Evolutionary conservation across 2,113 vertebrate genomes (phyloP).

Genomic region (Triplophysa rosa): DNA sequence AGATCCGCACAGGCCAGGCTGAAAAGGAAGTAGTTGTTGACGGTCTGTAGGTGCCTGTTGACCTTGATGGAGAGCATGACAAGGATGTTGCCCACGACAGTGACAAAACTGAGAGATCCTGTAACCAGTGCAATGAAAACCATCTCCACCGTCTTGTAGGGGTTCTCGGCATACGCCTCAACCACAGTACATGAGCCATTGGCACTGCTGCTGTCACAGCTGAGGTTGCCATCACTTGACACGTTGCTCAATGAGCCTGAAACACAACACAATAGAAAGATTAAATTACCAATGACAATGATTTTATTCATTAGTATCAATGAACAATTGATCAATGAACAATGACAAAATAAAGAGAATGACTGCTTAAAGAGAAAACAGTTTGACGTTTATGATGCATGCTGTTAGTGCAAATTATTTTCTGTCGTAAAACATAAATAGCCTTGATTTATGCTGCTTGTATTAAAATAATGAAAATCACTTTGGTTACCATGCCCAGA

Average conservation of each 20-base stretch:
- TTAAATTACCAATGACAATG: background rate
- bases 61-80: slow-evolving; percentile 99
- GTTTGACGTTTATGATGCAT: slow-evolving; percentile 10
- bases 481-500: background rate
- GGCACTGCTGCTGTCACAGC: slow-evolving; percentile 74
- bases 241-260: slow-evolving; percentile 77
- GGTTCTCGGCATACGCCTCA: slow-evolving; percentile 64
- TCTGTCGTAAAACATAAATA: slow-evolving; percentile 2
- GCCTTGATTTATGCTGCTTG: background rate
- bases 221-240: slow-evolving; percentile 77
- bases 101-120: slow-evolving; percentile 93
- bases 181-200: slow-evolving; percentile 69
- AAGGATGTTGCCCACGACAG: slow-evolving; percentile 93
- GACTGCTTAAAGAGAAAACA: background rate
- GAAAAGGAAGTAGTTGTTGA: slow-evolving; percentile 99
- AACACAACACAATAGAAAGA: slow-evolving; percentile 34
- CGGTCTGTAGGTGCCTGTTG: slow-evolving; percentile 95
- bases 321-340: no score
- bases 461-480: background rate
- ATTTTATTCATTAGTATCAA: background rate
- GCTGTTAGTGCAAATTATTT: background rate
- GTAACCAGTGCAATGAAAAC: slow-evolving; percentile 94
- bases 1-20: slow-evolving; percentile 94
- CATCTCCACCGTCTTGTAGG: slow-evolving; percentile 92
- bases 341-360: background rate